Conservation (phyloP, 2,797 vertebrate genomes). For the Gambusia yucatana region DNA sequence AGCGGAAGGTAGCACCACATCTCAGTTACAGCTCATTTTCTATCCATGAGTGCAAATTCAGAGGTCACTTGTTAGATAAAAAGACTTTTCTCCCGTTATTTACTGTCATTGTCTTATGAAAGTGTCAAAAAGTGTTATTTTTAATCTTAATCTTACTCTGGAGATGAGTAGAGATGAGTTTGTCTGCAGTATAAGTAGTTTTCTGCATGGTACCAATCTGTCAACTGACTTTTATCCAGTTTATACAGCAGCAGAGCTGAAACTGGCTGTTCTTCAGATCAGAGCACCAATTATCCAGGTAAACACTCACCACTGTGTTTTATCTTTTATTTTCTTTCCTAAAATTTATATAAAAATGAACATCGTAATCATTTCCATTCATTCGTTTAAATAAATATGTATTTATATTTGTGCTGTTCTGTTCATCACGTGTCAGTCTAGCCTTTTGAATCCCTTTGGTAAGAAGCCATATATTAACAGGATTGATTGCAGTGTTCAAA, state of each 20-base stretch:
- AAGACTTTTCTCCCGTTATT: background rate
- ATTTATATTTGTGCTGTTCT: background rate
- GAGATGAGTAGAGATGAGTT: background rate
- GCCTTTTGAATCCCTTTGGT: background rate
- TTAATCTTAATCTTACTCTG: background rate
- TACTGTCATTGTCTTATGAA: background rate
- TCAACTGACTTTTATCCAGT: slow-evolving; percentile 76
- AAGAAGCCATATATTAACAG: background rate
- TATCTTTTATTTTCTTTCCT: background rate
- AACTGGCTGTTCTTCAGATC: slow-evolving; percentile 91
- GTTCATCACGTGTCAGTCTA: background rate
- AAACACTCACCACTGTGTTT: slow-evolving; percentile 21
- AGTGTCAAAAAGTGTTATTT: background rate
- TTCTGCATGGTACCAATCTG: background rate
- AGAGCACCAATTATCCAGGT: slow-evolving; percentile 94
- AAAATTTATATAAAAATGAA: background rate
- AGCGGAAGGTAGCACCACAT: slow-evolving; percentile 85
- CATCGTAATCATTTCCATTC: background rate
- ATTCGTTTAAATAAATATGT: background rate
- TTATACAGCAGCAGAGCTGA: slow-evolving; percentile 84
- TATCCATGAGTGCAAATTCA: background rate
- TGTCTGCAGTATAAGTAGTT: background rate
- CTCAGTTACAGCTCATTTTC: background rate
- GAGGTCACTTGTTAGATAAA: background rate
- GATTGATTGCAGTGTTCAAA: background rate